phyloP scores from a whole-genome alignment of 1,140 invertebrate genomes.

The Sinonovacula constricta region DNA sequence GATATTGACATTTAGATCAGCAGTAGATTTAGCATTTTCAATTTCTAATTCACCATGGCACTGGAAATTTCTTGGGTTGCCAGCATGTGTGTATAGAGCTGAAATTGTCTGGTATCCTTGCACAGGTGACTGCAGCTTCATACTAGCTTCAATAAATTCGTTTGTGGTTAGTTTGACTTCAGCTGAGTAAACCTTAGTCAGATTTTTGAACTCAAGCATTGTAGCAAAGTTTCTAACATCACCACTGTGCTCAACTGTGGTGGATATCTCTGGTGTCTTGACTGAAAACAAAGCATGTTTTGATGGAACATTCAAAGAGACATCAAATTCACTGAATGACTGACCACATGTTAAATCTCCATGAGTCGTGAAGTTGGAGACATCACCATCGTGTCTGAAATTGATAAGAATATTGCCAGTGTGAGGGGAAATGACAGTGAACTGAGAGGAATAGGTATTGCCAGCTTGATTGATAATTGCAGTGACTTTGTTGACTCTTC shows the following conservation, averaged over 20 bases:
- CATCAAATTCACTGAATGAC: too few relatives aligned
- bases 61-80: slow-evolving; percentile 7
- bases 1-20: slow-evolving; percentile 5
- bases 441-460: neutral
- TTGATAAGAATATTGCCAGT: neutral
- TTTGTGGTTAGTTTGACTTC: neutral
- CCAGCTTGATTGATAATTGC: neutral
- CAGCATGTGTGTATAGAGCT: slow-evolving; percentile 3
- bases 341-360: neutral
- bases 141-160: neutral
- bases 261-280: neutral
- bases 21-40: slow-evolving; percentile 2
- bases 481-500: neutral
- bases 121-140: neutral
- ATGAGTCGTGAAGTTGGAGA: slow-evolving; percentile 7
- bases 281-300: too few relatives aligned
- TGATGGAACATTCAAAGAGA: too few relatives aligned
- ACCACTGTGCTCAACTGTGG: neutral
- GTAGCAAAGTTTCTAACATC: neutral
- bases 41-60: neutral
- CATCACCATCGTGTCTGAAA: neutral
- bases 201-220: neutral
- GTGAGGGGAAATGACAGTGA: neutral
- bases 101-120: neutral
- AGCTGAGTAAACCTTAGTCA: neutral